Evolutionary conservation across 2,888 invertebrate genomes (phyloP), one percentile per base, ranked within the genome.

Genomic region (Blomia tropicalis): DNA sequence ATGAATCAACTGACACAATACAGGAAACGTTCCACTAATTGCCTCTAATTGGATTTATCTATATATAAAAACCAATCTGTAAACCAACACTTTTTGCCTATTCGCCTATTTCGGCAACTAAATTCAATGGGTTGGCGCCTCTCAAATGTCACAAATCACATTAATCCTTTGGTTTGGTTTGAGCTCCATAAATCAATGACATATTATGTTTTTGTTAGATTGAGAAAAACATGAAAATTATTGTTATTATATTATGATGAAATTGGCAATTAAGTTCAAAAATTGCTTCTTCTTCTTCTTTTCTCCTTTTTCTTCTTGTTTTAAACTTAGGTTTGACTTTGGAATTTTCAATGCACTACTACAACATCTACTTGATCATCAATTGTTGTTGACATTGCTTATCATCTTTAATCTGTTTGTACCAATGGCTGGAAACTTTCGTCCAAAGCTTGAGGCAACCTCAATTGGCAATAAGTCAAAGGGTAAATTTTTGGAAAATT

Each of bases 401-500:
- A 36, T 36, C 36, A 11, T 36, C 7, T 7, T 7, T 11, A 17
- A 36, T 17, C 17, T 36, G 7, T 36, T 36, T 17, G 7, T 17
- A 17, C 36, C 17, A 17, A 17, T 36, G 36, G 36, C 7, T 19
- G 51, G 7, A 11, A 47, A 47, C 22, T 47, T 47, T 27, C 51
- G 51, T 7, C 22, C 7, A 14, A 47, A 47, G 51, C 7, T 47
- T 14, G 27, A 47, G 51, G 51, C n/a, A 7, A 47, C 22, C 51
- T 11, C 5, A 7, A 47, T 14, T 14, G 22, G 51, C 11, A 14
- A 14, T n/a, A 47, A 27, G 7, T 22, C 23, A 7, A 47, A 27
- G 51, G 22, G 51, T n/a, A 47, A 47, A 47, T 14, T 47, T 47
- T n/a, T 47, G 11, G 51, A 47, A n/a, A 47, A 47, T 47, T 56